Evolutionary conservation across 2,888 invertebrate genomes (phyloP).

Genomic region (Trimorus sp.): DNA sequence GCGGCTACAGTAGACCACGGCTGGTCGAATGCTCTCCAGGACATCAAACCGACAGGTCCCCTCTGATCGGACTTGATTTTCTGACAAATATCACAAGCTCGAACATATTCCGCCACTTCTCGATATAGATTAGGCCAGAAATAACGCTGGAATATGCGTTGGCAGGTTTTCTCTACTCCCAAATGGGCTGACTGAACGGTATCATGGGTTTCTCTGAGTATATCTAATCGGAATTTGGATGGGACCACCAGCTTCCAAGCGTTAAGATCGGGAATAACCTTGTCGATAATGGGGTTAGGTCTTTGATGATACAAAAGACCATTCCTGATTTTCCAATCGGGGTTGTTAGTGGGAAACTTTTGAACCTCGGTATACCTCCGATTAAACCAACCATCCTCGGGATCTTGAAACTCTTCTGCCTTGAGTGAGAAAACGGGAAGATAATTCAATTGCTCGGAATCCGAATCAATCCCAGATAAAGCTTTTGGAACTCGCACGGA

Average conservation of each 20-base stretch:
- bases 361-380: not conserved
- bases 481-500: slow-evolving; percentile 7
- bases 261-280: slow-evolving; percentile 18
- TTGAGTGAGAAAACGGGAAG: not conserved
- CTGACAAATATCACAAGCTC: slow-evolving; percentile 21
- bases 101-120: slow-evolving; percentile 15
- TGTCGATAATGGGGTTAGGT: slow-evolving; percentile 8
- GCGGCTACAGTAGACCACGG: slow-evolving; percentile 36
- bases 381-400: slow-evolving; percentile 10
- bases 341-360: slow-evolving; percentile 17
- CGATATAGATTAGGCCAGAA: slow-evolving; percentile 33
- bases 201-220: slow-evolving; percentile 11
- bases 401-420: not conserved
- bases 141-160: slow-evolving; percentile 13
- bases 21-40: not conserved
- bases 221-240: not conserved
- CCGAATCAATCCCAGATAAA: not conserved
- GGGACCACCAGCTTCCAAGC: slow-evolving; percentile 30
- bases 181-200: slow-evolving; percentile 21
- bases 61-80: slow-evolving; percentile 15
- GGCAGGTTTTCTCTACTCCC: slow-evolving; percentile 17
- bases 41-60: slow-evolving; percentile 5
- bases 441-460: not conserved
- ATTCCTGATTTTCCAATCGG: slow-evolving; percentile 20
- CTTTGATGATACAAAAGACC: slow-evolving; percentile 10